Percentiles rank a stretch among this genome's conserved stretches.
Evolutionary conservation across 2,113 vertebrate genomes (phyloP).

Genomic region (Andinoacara biseriatus): DNA sequence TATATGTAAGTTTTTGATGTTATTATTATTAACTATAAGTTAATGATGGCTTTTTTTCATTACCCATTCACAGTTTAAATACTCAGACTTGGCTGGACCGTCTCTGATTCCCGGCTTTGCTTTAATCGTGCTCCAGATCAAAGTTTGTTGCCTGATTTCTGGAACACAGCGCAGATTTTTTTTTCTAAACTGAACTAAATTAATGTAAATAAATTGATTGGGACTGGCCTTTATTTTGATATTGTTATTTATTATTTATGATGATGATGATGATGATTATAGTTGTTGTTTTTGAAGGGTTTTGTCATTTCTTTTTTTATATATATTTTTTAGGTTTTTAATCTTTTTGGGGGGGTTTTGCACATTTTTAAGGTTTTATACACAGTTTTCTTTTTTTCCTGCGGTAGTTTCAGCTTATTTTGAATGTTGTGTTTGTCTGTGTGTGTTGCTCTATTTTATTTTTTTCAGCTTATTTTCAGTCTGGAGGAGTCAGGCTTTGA

Average conservation of each 20-base stretch:
- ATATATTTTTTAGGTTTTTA: rapidly evolving
- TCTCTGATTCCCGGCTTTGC: background rate
- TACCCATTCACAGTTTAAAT: background rate
- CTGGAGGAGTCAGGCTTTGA: background rate
- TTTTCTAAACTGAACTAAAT: background rate
- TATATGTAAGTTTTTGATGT: rapidly evolving
- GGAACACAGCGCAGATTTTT: background rate
- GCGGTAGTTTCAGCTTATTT: background rate
- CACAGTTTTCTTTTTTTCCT: background rate
- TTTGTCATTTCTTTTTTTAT: too few species aligned
- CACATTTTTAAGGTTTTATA: background rate
- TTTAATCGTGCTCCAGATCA: background rate
- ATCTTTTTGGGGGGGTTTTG: background rate
- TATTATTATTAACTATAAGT: background rate
- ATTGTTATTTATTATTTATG: too few species aligned
- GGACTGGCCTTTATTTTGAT: background rate
- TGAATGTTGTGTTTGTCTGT: background rate
- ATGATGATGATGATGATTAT: too few species aligned
- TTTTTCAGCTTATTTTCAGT: background rate
- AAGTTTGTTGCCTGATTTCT: background rate
- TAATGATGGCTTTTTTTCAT: background rate
- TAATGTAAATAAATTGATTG: background rate
- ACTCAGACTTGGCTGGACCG: rapidly evolving
- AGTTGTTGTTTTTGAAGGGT: too few species aligned
- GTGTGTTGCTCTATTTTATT: background rate